phyloP scores from a whole-genome alignment of 2,113 vertebrate genomes.

The Prionailurus viverrinus region DNA sequence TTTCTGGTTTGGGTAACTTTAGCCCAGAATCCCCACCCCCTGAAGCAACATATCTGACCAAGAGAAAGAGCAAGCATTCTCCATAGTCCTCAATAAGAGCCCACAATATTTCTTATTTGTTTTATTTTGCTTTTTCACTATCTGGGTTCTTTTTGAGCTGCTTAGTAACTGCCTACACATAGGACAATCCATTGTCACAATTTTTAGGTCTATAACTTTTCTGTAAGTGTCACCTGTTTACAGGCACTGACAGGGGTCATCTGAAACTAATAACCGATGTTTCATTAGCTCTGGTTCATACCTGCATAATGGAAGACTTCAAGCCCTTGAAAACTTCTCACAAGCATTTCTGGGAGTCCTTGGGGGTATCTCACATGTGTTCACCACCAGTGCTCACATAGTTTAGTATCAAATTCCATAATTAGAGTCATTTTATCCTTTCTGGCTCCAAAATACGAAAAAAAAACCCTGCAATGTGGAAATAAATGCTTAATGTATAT shows the following conservation, averaged over 20 bases:
- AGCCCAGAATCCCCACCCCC: neutral
- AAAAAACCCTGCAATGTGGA: constrained; percentile 14
- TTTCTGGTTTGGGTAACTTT: constrained; percentile 19
- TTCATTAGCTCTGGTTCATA: constrained; percentile 13
- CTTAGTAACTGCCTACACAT: neutral
- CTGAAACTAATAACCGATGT: neutral
- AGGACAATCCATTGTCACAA: neutral
- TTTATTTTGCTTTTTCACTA: neutral
- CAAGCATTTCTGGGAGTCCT: constrained; percentile 49
- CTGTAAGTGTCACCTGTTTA: neutral
- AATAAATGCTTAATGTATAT: constrained; percentile 67
- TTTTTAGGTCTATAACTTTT: neutral
- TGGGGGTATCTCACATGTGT: constrained; percentile 36
- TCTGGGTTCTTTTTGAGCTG: constrained; percentile 10
- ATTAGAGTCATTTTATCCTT: constrained; percentile 62
- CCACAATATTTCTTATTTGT: neutral
- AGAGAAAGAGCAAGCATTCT: neutral
- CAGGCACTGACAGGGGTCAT: neutral
- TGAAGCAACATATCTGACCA: neutral
- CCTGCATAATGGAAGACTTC: neutral
- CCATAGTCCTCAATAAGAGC: neutral
- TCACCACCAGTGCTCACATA: constrained; percentile 40
- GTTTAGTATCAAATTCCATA: constrained; percentile 46
- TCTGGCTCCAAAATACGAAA: constrained; percentile 44
- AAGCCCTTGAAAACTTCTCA: neutral